Evolutionary conservation across 2,113 vertebrate genomes (phyloP), one percentile per base, ranked within the genome.

Genomic region (cat (Felis catus)): DNA sequence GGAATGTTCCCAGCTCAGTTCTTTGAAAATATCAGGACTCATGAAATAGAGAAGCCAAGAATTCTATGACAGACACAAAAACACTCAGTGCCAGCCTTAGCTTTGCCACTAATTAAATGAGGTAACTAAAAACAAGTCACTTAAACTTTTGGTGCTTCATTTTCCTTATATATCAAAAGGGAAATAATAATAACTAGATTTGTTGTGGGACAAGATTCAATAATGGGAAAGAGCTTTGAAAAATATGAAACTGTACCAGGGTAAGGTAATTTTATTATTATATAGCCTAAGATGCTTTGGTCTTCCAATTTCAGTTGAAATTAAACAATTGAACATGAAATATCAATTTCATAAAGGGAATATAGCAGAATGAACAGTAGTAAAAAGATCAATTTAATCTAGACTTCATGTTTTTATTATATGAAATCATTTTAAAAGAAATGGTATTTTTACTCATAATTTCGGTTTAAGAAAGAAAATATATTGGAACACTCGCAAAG

Each of bases 251-350:
- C 71, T 53, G 5, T 94, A 91, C n/a, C 70, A 39, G 15, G 51
- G 63, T 80, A 61, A 91, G n/a, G 39, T 76, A 88, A 96, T 96
- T 96, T 88, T 97, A 71, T 95, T 95, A 95, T 97, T 97, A 95
- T 85, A 68, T 55, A 92, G 74, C 68, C 11, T 73, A 93, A 94
- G 55, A 94, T 95, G 84, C 71, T 98, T 95, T 96, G 61, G 81
- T 97, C 66, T 98, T 94, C 81, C 91, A 97, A 82, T 96, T 97
- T 97, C 73, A 94, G 39, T 91, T 92, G 78, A 96, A 97, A 95
- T 98, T 95, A 96, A 97, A 94, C 76, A 97, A 88, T 53, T 97
- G 89, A 95, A 97, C 58, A 85, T 78, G 88, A 97, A 97, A 73
- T 87, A 97, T 92, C 66, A 94, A 68, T 96, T 97, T 98, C 19